Evolutionary conservation across 23 tunicate species (phyloP), one percentile per base, ranked within the genome.

Genomic region (Clavelina lepadiformis): DNA sequence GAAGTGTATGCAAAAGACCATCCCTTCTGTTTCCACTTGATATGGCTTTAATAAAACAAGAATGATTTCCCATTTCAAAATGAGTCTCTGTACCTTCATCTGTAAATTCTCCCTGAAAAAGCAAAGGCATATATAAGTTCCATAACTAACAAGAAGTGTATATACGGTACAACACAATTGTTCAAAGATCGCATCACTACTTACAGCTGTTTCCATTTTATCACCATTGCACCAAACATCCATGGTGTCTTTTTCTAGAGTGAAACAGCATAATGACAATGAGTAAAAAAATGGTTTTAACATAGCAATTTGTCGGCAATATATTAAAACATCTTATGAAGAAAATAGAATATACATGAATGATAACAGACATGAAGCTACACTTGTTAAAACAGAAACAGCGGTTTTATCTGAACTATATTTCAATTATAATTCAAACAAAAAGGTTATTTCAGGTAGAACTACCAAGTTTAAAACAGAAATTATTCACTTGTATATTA

Each of bases 181-280:
- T 18, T 7, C 8, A 54, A 18, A 54, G 7, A 20, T n/a, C 23
- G 7, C 7, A 13, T 13, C 24, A 20, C 18, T 29, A 44, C 88
- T 88, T 73, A 88, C 96, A 13, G 96, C 82, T n/a, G 97, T 81
- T 54, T 89, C 97, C 66, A 89, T 31, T 51, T 89, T 74, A 28
- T 82, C 81, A 19, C 97, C 97, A 81, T 89, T 89, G 66, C 78
- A 91, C 97, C 97, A 89, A 33, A 89, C 77, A 63, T 81, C 97
- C 91, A 89, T 52, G 2, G 89, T 81, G 63, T 89, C 97, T 81
- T 89, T 89, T 72, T 89, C 97, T 89, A 36, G 51, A 30, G 58
- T 41, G 60, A 60, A 8, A 52, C 50, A 44, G 15, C 13, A 44
- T 18, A 44, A 18, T 13, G 18, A 11, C 50, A 11, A 44, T 44